Base-by-base conservation (phyloP, 2,113 vertebrate species). In the Deroptyus accipitrinus region DNA sequence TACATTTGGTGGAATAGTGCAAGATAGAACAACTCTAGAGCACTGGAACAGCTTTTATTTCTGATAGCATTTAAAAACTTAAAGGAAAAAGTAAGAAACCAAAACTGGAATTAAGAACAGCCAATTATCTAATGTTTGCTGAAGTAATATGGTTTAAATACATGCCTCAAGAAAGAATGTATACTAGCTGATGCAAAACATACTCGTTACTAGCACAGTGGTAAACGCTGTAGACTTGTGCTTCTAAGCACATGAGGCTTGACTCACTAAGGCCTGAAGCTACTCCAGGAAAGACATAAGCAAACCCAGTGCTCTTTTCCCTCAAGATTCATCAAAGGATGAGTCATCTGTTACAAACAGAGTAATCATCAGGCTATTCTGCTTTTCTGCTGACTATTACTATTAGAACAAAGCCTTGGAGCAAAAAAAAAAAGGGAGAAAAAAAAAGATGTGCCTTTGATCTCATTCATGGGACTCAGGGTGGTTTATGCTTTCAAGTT, bases 301-400 rank as follows among this genome's bases (percentile, higher is more conserved):
- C 89, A 94, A 96, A 83, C 64, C 42, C 72, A 92, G 61, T 84
- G 76, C 69, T 95, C 88, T 95, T 91, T 93, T 94, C 92, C 86
- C 83, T 96, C 57, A 76, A 84, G 83, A 88, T 90, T 92, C 69
- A 82, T 96, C 83, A 96, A 91, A 88, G 49, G 62, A 86, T 95
- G 90, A 97, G 52, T 96, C 95, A 96, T 96, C 73, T 92, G 57
- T 96, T 96, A 86, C 95, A 92, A 96, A 76, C 90, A 96, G 55
- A 93, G 77, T 84, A 92, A 95, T 94, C 95, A 94, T 88, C 86
- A 92, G 90, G 77, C 83, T 84, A 62, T 90, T 96, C 80, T 86
- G 76, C 73, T 93, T 95, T 96, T 96, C 86, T 96, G 90, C 83
- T 93, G 92, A 96, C 77, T 96, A 22, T 52, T 95, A 88, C 86